These are phyloP conservation scores for Varanus komodoensis DNA, from an alignment of 2,113 vertebrate genomes.

Conservation along the genomic window DNA sequence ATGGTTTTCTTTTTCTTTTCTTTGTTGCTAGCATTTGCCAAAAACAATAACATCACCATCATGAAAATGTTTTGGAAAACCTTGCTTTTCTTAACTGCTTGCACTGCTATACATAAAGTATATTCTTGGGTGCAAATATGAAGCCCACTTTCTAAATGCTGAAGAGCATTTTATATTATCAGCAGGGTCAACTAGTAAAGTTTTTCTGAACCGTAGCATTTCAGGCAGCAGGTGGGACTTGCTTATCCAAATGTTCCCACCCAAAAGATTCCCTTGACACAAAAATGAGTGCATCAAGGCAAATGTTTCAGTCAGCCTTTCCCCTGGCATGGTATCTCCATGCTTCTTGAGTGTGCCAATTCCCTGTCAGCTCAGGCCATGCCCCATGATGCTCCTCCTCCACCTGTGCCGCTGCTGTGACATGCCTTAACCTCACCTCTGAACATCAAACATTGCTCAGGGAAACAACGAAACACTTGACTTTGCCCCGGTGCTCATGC, in stretches of 20 bases:
- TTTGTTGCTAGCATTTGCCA: not conserved
- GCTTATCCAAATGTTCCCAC: not conserved
- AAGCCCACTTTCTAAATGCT: not conserved
- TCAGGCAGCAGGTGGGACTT: not conserved
- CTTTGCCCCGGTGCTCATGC: not conserved
- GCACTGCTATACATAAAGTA: too few species aligned
- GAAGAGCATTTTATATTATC: not conserved
- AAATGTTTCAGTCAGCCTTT: not conserved
- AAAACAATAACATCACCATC: not conserved
- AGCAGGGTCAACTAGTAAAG: not conserved
- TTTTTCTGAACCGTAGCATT: not conserved
- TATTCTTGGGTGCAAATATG: not conserved
- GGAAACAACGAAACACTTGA: constrained; percentile 2
- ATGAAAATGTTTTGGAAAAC: not conserved
- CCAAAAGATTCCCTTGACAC: not conserved
- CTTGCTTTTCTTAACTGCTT: not conserved
- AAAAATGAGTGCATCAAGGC: not conserved
- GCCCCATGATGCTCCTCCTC: constrained; percentile 17
- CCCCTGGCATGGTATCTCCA: not conserved
- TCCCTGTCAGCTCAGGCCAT: not conserved
- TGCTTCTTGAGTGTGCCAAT: not conserved
- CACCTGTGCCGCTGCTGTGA: not conserved
- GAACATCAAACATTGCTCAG: not conserved
- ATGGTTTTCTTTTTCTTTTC: not conserved
- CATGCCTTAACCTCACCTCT: fast-evolving